Conservation (phyloP, 2,888 invertebrate species). For the Amphiduros pacificus region DNA sequence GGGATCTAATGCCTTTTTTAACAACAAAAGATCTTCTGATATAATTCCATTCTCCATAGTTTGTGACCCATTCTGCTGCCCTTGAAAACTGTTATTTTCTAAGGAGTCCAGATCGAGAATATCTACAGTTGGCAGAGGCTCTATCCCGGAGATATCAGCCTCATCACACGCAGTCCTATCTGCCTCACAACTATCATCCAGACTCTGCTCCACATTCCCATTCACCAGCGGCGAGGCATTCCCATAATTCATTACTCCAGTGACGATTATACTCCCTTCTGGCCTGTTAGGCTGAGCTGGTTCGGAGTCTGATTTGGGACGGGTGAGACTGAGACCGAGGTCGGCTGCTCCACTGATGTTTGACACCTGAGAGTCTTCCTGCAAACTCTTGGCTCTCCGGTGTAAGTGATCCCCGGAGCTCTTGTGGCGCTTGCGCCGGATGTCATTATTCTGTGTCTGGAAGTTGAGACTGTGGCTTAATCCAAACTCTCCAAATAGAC, state of each 20-base stretch:
- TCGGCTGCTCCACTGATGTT: not conserved
- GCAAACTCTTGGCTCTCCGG: constrained; percentile 1
- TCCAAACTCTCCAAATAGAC: constrained; percentile 24
- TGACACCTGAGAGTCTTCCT: not conserved
- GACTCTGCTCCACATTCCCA: not conserved
- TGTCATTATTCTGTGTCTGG: constrained; percentile 24
- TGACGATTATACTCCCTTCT: no score
- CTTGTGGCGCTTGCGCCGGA: constrained; percentile 54
- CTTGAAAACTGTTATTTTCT: no score
- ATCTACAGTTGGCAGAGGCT: not conserved
- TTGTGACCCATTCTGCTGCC: no score
- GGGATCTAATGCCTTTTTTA: no score
- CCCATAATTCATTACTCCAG: no score
- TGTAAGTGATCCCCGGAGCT: constrained; percentile 21
- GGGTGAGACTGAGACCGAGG: not conserved
- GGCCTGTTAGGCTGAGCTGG: no score
- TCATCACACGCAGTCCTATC: not conserved
- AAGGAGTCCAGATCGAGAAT: not conserved
- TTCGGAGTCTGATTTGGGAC: no score
- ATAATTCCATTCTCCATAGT: no score
- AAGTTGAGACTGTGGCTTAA: constrained; percentile 27
- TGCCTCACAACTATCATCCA: not conserved
- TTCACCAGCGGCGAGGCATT: no score
- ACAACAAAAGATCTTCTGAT: no score
- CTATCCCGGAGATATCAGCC: not conserved